These are phyloP conservation scores for Nemurella pictetii DNA, from an alignment of 2,888 invertebrate genomes.

Conservation along the genomic window DNA sequence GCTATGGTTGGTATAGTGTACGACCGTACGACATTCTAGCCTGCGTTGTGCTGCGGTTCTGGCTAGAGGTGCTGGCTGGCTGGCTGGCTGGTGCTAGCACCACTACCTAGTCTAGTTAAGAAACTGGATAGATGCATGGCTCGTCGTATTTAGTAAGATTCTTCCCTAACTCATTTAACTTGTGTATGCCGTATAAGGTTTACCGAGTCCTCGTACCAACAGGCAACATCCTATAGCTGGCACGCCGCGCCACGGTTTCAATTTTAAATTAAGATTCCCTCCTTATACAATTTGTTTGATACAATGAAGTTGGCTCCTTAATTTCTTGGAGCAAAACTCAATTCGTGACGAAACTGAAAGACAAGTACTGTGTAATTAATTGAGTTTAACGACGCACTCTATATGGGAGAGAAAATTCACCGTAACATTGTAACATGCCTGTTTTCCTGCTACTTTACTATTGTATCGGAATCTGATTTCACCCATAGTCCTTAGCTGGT, in stretches of 20 bases:
- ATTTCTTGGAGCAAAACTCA: slow-evolving; percentile 8
- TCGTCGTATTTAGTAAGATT: slow-evolving; percentile 15
- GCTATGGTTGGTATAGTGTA: too few relatives aligned
- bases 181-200: neutral
- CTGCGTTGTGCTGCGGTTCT: too few relatives aligned
- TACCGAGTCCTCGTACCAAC: slow-evolving; percentile 3
- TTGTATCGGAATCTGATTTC: neutral
- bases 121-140: neutral
- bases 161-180: slow-evolving; percentile 8
- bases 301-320: slow-evolving; percentile 13
- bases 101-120: neutral
- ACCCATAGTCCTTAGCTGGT: neutral
- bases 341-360: neutral
- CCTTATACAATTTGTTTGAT: slow-evolving; percentile 3
- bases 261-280: slow-evolving; percentile 19
- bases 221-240: neutral
- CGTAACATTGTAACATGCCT: neutral
- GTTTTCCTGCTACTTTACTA: neutral
- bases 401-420: neutral
- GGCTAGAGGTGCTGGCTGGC: too few relatives aligned
- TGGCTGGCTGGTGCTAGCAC: too few relatives aligned
- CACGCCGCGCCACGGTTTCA: neutral
- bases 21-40: too few relatives aligned
- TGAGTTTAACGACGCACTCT: neutral
- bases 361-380: neutral